Percentiles rank a stretch among this genome's conserved stretches.
These are phyloP conservation scores for Sturnira hondurensis DNA, from an alignment of 2,113 vertebrate species.

Conservation along the genomic window DNA sequence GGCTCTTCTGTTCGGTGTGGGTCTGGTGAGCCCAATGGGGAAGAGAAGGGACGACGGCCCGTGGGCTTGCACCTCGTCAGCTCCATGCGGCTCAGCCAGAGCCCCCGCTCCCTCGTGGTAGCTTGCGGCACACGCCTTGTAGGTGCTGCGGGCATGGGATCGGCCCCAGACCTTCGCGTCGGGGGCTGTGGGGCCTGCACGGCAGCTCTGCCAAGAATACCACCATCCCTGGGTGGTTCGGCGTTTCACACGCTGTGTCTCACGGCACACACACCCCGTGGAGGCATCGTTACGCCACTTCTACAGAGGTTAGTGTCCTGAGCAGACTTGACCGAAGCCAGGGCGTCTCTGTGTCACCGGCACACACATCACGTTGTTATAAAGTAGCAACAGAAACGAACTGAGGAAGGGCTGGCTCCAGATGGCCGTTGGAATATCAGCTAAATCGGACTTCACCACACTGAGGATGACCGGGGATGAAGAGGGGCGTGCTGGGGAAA, in stretches of 20 bases:
- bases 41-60: background rate
- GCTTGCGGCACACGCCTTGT: too few relatives aligned
- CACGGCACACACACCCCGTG: background rate
- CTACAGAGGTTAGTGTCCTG: too few relatives aligned
- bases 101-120: rapidly evolving
- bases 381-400: background rate
- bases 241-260: rapidly evolving
- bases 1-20: background rate
- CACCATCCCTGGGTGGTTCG: background rate
- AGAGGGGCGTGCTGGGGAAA: background rate
- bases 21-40: background rate
- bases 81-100: rapidly evolving
- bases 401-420: rapidly evolving
- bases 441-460: background rate
- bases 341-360: background rate
- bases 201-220: background rate
- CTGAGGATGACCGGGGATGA: background rate
- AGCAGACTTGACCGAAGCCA: background rate
- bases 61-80: rapidly evolving
- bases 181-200: rapidly evolving
- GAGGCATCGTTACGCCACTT: rapidly evolving
- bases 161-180: rapidly evolving
- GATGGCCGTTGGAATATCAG: too few relatives aligned
- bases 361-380: too few relatives aligned
- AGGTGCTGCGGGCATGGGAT: background rate